Percentiles rank a stretch among this genome's conserved stretches.
Conservation (phyloP, 2,888 invertebrate species). For the Portevinia maculata region DNA sequence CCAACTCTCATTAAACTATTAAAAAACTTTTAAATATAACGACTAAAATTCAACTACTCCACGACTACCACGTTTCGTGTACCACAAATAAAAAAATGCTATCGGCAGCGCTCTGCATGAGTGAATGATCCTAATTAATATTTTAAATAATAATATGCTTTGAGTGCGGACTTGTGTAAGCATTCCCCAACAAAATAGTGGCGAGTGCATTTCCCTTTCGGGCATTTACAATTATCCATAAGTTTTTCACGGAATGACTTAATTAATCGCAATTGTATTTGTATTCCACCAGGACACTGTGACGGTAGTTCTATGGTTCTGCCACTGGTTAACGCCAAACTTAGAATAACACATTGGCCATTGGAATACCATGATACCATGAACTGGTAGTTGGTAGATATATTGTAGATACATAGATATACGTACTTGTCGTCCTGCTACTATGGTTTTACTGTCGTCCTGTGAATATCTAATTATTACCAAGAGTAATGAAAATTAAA, state of each 20-base stretch:
- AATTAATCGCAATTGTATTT: constrained; percentile 71
- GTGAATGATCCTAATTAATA: constrained; percentile 65
- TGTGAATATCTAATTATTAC: constrained; percentile 70
- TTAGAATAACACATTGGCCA: constrained; percentile 38
- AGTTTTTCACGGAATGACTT: constrained; percentile 70
- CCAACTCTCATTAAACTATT: too few relatives aligned
- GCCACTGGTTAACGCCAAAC: constrained; percentile 28
- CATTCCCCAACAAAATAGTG: neutral
- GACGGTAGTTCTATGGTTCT: neutral
- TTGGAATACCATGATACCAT: constrained; percentile 1
- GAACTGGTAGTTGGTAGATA: neutral
- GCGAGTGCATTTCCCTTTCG: constrained; percentile 51
- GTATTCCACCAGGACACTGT: constrained; percentile 54
- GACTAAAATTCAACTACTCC: neutral
- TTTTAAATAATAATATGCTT: constrained; percentile 63
- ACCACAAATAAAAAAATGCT: constrained; percentile 19
- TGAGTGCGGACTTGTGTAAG: constrained; percentile 18
- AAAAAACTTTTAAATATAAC: too few relatives aligned
- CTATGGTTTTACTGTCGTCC: constrained; percentile 26
- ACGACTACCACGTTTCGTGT: neutral
- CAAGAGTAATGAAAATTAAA: constrained; percentile 64
- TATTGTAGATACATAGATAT: neutral
- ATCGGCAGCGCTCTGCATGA: constrained; percentile 22
- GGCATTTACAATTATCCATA: constrained; percentile 70
- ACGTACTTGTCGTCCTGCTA: constrained; percentile 26